Evolutionary conservation across 2,797 vertebrate genomes (phyloP).

Genomic region (Apodemus agrarius): DNA sequence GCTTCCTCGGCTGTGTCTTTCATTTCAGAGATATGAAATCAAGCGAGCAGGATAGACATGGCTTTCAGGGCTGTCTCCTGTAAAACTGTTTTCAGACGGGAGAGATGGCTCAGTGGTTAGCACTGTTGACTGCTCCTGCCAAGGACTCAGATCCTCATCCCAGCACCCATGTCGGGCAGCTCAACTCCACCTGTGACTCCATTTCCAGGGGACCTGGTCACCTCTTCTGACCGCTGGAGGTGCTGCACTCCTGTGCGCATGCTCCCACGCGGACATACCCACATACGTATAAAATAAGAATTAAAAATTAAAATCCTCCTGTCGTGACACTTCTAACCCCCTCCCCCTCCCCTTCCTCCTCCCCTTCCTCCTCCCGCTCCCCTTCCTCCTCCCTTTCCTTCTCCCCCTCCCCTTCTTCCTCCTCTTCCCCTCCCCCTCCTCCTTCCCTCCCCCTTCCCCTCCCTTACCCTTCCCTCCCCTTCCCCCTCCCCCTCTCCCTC

Average conservation of each 20-base stretch:
- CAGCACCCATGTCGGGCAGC: not conserved
- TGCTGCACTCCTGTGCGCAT: not conserved
- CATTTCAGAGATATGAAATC: not conserved
- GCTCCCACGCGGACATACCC: not conserved
- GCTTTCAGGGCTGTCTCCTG: not conserved
- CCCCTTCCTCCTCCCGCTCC: too few relatives aligned
- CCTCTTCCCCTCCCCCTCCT: too few relatives aligned
- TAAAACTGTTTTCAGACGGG: not conserved
- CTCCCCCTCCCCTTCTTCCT: too few relatives aligned
- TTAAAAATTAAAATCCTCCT: not conserved
- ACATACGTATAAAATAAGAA: not conserved
- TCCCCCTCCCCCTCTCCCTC: too few relatives aligned
- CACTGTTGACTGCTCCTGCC: not conserved
- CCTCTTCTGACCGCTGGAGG: not conserved
- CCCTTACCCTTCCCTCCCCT: too few relatives aligned
- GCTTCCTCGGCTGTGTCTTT: not conserved
- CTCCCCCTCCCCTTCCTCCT: fast-evolving
- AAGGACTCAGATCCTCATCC: not conserved
- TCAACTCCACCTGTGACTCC: not conserved
- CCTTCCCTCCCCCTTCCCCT: too few relatives aligned
- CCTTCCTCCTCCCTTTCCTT: too few relatives aligned
- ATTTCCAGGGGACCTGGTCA: not conserved
- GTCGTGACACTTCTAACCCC: not conserved
- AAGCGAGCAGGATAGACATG: not conserved
- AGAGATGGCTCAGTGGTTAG: not conserved